These are phyloP conservation scores for Epinephelus coioides DNA, from an alignment of 2,797 vertebrate genomes.

Conservation along the genomic window DNA sequence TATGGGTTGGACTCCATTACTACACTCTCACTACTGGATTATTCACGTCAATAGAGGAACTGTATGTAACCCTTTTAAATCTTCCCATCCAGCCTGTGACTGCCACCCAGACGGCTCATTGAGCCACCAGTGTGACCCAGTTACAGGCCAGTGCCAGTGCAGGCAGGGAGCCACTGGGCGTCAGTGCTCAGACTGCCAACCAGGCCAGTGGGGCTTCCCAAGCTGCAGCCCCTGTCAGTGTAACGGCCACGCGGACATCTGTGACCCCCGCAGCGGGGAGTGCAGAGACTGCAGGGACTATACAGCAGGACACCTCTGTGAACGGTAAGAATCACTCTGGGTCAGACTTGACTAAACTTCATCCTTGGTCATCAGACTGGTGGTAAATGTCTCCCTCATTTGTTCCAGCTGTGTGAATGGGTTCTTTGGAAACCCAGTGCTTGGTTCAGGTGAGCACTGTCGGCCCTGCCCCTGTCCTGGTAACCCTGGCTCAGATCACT, in stretches of 20 bases:
- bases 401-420: slow-evolving; percentile 86
- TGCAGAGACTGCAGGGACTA: slow-evolving; percentile 84
- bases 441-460: slow-evolving; percentile 91
- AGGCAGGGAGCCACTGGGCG: slow-evolving; percentile 78
- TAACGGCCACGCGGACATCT: slow-evolving; percentile 86
- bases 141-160: slow-evolving; percentile 89
- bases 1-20: no score
- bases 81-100: slow-evolving; percentile 83
- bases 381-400: neutral
- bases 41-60: neutral
- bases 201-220: slow-evolving; percentile 89
- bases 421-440: slow-evolving; percentile 90
- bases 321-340: slow-evolving; percentile 79
- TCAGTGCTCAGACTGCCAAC: slow-evolving; percentile 88
- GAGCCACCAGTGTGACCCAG: slow-evolving; percentile 85
- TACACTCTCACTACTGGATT: no score
- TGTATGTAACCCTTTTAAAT: neutral
- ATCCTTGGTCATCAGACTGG: neutral
- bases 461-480: slow-evolving; percentile 91
- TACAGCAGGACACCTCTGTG: slow-evolving; percentile 85
- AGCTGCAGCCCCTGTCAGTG: slow-evolving; percentile 88
- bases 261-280: slow-evolving; percentile 82
- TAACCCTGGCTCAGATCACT: slow-evolving; percentile 86
- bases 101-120: slow-evolving; percentile 88
- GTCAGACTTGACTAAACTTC: neutral